A percentile compares a stretch with the other conserved stretches of the same genome.
Evolutionary conservation across 2,113 vertebrate genomes (phyloP).

Genomic region (Heliornis fulica): DNA sequence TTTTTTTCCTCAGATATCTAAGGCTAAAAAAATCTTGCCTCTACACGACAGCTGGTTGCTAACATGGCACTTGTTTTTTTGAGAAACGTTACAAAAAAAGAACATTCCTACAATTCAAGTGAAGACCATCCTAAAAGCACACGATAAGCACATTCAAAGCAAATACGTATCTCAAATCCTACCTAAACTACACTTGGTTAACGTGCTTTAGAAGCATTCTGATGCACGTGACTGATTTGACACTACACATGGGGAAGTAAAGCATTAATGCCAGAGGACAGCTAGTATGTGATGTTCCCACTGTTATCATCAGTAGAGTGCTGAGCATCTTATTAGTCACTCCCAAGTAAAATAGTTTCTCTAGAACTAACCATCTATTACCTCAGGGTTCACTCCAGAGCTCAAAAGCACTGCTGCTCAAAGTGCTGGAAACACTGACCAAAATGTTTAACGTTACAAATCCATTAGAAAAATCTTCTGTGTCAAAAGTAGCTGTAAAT

Average conservation of each 20-base stretch:
- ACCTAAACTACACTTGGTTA: background rate
- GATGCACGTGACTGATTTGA: background rate
- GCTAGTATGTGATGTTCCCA: background rate
- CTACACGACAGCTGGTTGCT: background rate
- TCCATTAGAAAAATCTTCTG: background rate
- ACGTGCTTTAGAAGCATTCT: background rate
- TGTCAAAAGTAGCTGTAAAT: background rate
- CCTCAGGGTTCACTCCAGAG: background rate
- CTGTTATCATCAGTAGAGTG: background rate
- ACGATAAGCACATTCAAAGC: background rate
- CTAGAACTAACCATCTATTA: background rate
- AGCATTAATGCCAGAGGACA: background rate
- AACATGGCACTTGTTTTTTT: background rate
- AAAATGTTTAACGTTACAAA: background rate
- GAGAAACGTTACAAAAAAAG: background rate
- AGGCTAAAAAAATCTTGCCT: background rate
- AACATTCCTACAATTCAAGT: background rate
- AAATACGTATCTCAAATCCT: background rate
- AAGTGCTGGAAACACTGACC: background rate
- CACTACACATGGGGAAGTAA: background rate
- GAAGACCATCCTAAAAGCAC: background rate
- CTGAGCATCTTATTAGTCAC: background rate
- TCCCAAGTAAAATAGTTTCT: background rate
- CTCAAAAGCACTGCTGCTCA: background rate
- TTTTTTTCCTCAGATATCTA: background rate